Base-by-base conservation (phyloP, 1,140 invertebrate species). In the Cyphomyrmex costatus region DNA sequence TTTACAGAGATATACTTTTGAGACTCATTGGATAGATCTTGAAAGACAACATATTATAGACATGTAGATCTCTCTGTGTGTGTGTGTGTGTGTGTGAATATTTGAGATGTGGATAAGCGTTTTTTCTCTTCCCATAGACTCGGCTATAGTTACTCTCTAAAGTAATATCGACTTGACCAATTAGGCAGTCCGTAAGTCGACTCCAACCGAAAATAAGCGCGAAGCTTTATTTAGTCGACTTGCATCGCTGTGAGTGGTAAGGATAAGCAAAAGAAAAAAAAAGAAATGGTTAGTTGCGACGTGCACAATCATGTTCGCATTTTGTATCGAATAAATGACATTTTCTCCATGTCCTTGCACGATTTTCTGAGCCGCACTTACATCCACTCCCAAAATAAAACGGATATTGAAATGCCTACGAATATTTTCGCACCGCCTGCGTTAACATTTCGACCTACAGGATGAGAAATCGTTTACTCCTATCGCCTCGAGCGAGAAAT, bases 271-370 rank as follows among this genome's bases (percentile, higher is more conserved):
- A 46, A 33, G 16, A 63, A 63, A 2, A 56, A 8, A 56, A 56
- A 33, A 77, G 12, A 77, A 30, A 36, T 27, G 63, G 49, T 80
- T 56, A 77, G 24, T 71, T 51, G 65, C 84, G 65, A 27, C 42
- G 33, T 80, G 77, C 27, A 56, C 66, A 66, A 60, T 42, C 42
- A 42, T 71, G 77, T 78, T 86, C 73, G 84, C 84, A 80, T 86
- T 86, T 86, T 86, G 56, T 86, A 86, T 86, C 46, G 51, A 86
- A 86, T 86, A 86, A 86, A 86, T 53, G n/a, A 86, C 84, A 86
- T 86, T 86, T 86, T 86, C 84, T 86, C 84, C 84, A 86, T 30
- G 16, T 16, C 19, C 24, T 71, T 8, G 24, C 36, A 73, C 30
- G 12, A 71, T 71, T 82, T 7, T 82, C 24, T 82, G 0, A 27